These are phyloP conservation scores for Centropus bengalensis DNA, from an alignment of 2,113 vertebrate species.

Conservation along the genomic window DNA sequence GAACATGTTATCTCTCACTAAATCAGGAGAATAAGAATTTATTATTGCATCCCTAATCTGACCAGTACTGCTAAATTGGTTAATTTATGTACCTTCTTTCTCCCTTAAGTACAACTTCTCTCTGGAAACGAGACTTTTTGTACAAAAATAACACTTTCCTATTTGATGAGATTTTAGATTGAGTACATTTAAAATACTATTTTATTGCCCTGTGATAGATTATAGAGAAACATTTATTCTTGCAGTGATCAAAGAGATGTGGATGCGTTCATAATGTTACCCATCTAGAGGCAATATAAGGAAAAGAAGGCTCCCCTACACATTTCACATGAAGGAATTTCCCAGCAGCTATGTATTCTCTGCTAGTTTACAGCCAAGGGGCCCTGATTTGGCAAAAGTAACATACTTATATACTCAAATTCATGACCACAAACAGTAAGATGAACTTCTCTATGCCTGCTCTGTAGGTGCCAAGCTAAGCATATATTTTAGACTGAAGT, in stretches of 20 bases:
- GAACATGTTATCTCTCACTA: conserved; percentile 1
- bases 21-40: conserved; percentile 7
- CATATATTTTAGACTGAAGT: background rate
- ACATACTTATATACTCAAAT: background rate
- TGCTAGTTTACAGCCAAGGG: background rate
- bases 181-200: conserved; percentile 25
- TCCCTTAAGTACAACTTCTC: background rate
- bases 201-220: conserved; percentile 44
- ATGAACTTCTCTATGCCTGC: background rate
- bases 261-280: conserved; percentile 18
- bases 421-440: background rate
- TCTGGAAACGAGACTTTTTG: conserved; percentile 32
- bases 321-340: background rate
- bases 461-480: background rate
- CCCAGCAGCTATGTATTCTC: background rate
- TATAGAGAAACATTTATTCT: conserved; percentile 46
- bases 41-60: background rate
- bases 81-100: conserved; percentile 32
- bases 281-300: background rate
- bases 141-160: background rate
- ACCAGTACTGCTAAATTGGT: conserved; percentile 12
- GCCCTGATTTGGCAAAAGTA: background rate
- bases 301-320: background rate
- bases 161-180: conserved; percentile 36
- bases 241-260: conserved; percentile 45